Conservation (phyloP, 2,113 vertebrate genomes). For the Anser cygnoides region DNA sequence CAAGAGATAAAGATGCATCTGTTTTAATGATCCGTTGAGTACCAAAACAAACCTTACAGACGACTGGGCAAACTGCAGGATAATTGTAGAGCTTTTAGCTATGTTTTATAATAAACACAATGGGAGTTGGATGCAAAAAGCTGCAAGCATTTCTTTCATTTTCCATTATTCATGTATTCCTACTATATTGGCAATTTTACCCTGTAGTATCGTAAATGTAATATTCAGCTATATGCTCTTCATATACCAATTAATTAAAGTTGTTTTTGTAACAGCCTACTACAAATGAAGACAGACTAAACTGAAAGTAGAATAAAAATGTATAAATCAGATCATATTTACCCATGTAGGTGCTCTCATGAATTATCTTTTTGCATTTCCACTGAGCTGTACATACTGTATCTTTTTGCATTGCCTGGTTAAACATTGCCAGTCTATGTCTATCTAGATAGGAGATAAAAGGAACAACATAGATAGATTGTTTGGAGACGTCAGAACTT, state of each 20-base stretch:
- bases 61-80: neutral
- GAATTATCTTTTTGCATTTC: neutral
- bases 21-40: conserved; percentile 38
- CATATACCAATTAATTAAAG: neutral
- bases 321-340: neutral
- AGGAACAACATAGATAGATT: neutral
- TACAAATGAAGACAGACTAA: neutral
- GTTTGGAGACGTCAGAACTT: neutral
- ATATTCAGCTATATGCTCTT: neutral
- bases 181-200: conserved; percentile 9
- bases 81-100: conserved; percentile 37
- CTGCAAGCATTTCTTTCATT: neutral
- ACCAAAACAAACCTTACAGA: conserved; percentile 15
- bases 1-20: conserved; percentile 17
- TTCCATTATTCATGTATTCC: neutral
- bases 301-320: neutral
- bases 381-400: neutral
- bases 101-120: neutral
- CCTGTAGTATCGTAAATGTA: neutral
- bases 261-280: neutral
- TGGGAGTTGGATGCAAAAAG: neutral
- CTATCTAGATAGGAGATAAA: neutral
- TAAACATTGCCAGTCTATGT: neutral
- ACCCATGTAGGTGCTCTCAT: neutral
- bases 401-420: neutral